phyloP scores from a whole-genome alignment of 2,888 invertebrate species.

The Tetranychus piercei region DNA sequence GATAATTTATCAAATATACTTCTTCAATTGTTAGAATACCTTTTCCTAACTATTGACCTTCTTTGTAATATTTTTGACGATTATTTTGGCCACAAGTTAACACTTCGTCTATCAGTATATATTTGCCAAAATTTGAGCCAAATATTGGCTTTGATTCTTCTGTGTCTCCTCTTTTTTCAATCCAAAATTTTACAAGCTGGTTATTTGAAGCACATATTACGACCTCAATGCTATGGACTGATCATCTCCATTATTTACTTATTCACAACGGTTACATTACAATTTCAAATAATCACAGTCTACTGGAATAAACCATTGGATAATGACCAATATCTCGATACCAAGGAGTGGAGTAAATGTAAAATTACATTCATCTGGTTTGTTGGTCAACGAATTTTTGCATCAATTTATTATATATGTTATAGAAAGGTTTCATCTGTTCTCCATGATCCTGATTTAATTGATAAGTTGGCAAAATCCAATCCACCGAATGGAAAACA shows the following conservation, averaged over 20 bases:
- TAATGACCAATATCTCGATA: not conserved
- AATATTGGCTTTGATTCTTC: not conserved
- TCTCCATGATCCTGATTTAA: not conserved
- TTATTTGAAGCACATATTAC: not conserved
- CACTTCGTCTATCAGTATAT: not conserved
- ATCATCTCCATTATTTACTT: not conserved
- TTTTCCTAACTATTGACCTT: not conserved
- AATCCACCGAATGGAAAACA: not conserved
- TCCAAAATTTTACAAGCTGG: not conserved
- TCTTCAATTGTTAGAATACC: not conserved
- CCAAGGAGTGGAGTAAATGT: constrained; percentile 2
- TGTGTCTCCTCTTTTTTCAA: not conserved
- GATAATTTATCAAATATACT: not conserved
- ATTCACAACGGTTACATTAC: not conserved
- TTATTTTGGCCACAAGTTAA: not conserved
- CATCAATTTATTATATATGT: not conserved
- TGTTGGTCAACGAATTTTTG: not conserved
- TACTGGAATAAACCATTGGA: not conserved
- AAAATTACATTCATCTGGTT: not conserved
- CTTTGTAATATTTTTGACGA: constrained; percentile 6
- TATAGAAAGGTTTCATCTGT: not conserved
- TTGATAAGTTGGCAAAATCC: not conserved
- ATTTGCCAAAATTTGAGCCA: constrained; percentile 4
- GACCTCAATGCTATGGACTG: not conserved
- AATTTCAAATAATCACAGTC: not conserved